Evolutionary conservation across 2,113 vertebrate species (phyloP).

Genomic region (Hippocampus zosterae): DNA sequence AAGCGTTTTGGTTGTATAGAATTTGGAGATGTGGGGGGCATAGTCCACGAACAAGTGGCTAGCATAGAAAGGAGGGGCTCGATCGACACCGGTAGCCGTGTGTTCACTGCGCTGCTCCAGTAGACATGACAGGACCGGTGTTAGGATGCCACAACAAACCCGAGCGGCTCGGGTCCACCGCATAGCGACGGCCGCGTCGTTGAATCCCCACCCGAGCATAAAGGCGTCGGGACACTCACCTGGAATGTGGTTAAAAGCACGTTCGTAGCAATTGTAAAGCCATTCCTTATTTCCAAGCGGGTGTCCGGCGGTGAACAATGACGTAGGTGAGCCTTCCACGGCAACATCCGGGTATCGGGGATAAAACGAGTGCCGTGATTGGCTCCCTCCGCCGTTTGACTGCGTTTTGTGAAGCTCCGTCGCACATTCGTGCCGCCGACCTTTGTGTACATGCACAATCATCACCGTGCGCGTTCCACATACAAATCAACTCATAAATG

Average conservation of each 20-base stretch:
- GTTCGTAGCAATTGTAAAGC: constrained; percentile 69
- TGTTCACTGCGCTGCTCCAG: constrained; percentile 44
- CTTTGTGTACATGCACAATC: constrained; percentile 41
- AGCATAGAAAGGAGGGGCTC: constrained; percentile 66
- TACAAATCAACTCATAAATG: not conserved
- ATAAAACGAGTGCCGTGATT: constrained; percentile 52
- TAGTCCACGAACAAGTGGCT: not conserved
- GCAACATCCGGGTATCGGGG: constrained; percentile 76
- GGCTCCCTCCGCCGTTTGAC: constrained; percentile 22
- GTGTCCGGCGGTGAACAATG: constrained; percentile 83
- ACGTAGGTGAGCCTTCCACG: constrained; percentile 76
- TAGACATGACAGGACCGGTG: constrained; percentile 73
- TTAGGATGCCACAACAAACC: constrained; percentile 40
- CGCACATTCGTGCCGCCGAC: constrained; percentile 45
- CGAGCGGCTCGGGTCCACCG: not conserved
- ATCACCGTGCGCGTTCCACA: not conserved
- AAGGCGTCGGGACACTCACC: constrained; percentile 52
- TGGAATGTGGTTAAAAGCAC: constrained; percentile 63
- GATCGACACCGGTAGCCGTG: constrained; percentile 55
- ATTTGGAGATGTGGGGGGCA: not conserved
- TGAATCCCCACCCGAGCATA: not conserved
- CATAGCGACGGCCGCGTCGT: not conserved
- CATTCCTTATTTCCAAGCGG: constrained; percentile 76
- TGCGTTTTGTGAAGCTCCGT: constrained; percentile 47
- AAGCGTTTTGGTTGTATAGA: not conserved